Evolutionary conservation across 2,888 invertebrate species (phyloP).

Genomic region (Microplitis deprimator): DNA sequence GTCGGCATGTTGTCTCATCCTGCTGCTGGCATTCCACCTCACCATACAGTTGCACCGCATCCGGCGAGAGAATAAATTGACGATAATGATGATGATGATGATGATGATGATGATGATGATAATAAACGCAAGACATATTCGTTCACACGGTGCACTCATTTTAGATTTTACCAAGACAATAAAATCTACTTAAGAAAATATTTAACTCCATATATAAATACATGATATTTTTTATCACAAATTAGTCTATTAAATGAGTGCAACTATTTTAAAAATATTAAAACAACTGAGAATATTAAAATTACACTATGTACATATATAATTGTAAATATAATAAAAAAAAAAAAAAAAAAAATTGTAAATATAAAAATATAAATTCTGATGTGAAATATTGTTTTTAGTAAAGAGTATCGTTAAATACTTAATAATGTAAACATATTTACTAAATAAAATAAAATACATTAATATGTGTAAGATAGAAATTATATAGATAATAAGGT

Average conservation of each 20-base stretch:
- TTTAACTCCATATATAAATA: neutral
- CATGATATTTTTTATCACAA: too few relatives aligned
- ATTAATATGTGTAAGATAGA: neutral
- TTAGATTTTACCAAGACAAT: neutral
- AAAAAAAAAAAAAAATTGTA: too few relatives aligned
- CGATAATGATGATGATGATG: neutral
- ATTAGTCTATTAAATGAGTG: too few relatives aligned
- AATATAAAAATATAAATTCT: too few relatives aligned
- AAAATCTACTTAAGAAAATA: neutral
- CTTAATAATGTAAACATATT: neutral
- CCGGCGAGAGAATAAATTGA: constrained; percentile 60
- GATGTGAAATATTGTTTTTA: too few relatives aligned
- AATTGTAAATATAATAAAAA: too few relatives aligned
- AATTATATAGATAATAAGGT: neutral
- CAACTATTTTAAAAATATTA: too few relatives aligned
- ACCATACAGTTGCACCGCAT: constrained; percentile 63
- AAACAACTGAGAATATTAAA: too few relatives aligned
- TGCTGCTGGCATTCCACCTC: constrained; percentile 58
- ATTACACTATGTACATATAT: too few relatives aligned
- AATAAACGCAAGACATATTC: constrained; percentile 11
- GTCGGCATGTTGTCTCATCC: constrained; percentile 66
- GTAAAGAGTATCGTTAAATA: neutral
- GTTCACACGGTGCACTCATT: neutral
- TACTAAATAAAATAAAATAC: neutral
- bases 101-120: neutral